Base-by-base conservation (phyloP, 2,797 vertebrate species). In the Coracias cyanogaster region DNA sequence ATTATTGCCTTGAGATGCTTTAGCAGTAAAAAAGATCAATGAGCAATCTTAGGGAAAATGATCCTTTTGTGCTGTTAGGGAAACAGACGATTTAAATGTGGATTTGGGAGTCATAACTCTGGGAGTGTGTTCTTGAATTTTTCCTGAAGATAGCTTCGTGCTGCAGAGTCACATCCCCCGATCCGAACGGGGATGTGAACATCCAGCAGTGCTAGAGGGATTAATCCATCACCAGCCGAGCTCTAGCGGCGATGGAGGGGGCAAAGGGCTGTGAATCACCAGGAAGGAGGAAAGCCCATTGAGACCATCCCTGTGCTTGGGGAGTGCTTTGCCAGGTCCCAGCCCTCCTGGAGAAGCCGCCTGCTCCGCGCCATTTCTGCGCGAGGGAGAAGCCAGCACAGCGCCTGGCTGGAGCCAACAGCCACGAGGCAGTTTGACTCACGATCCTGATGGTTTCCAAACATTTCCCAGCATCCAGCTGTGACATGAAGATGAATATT, bases 401-500 rank as follows among this genome's bases (percentile, higher is more conserved):
- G 82, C 1, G 0, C 48, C 61, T 0, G 0, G 26, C 3, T 2
- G 0, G 70, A 84, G 89, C 93, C 86, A 41, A 29, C 31, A 70
- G 82, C 78, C 90, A 17, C 43, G 7, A 62, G 41, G 10, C 76
- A 17, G 39, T 45, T 72, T 67, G 89, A 62, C 74, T 92, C 91
- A 19, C 0, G 2, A 79, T 60, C 67, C 86, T 24, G 76, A 76
- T 25, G 48, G 24, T 37, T 94, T 60, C 94, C 94, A 88, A 65
- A 61, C n/a, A 12, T 28, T 93, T 89, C 91, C 73, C 84, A 45
- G 61, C 71, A 64, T 19, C 51, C 83, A 67, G 57, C 31, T 2
- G 1, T 2, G 22, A 72, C 1, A 1, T 1, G n/a, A 64, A 65
- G 72, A 31, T 0, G 0, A 69, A 80, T 7, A 33, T n/a, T 91